These are phyloP conservation scores for human (Homo sapiens) DNA, from an alignment of 2,113 vertebrate species.

Conservation along the genomic window DNA sequence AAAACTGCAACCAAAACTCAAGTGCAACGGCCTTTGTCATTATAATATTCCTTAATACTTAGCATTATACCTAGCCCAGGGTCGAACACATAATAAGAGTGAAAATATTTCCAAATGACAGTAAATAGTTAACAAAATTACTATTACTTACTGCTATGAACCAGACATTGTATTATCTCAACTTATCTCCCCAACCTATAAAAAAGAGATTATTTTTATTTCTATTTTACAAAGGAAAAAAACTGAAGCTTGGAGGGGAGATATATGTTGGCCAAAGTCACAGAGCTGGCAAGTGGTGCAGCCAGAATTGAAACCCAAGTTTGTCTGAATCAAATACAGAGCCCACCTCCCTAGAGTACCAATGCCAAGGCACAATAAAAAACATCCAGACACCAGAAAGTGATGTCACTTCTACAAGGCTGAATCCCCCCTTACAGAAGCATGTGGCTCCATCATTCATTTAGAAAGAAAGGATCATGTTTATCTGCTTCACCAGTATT, in stretches of 20 bases:
- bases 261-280: not conserved
- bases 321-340: not conserved
- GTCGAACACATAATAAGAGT: too few relatives aligned
- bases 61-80: accelerated
- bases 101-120: not conserved
- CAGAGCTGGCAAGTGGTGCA: not conserved
- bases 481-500: not conserved
- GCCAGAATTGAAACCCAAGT: not conserved
- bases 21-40: not conserved
- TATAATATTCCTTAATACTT: not conserved
- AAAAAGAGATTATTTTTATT: not conserved
- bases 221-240: not conserved
- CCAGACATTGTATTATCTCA: not conserved
- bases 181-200: not conserved
- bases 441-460: not conserved
- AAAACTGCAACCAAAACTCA: not conserved
- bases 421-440: too few relatives aligned
- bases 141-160: not conserved
- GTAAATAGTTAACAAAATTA: not conserved
- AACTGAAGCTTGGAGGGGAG: not conserved
- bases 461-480: not conserved
- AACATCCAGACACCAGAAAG: not conserved
- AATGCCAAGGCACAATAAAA: not conserved
- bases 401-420: accelerated
- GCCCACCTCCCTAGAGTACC: not conserved